phyloP scores from a whole-genome alignment of 2,797 vertebrate genomes.

The Sebastes vulpes region DNA sequence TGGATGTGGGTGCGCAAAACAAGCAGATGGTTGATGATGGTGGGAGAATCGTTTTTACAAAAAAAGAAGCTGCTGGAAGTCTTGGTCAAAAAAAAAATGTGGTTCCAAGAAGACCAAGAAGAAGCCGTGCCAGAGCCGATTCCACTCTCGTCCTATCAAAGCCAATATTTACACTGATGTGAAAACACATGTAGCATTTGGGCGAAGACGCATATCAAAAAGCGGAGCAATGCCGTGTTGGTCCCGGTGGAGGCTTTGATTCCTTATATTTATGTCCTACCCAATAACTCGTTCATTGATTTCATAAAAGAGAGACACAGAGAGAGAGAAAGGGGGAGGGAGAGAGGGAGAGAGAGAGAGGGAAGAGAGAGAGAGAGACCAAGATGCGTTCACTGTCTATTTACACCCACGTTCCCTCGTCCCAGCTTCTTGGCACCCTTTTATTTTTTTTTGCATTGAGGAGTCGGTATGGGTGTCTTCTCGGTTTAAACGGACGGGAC shows the following conservation, averaged over 20 bases:
- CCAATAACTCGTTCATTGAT: conserved; percentile 87
- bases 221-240: conserved; percentile 74
- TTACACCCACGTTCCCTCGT: conserved; percentile 88
- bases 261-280: conserved; percentile 84
- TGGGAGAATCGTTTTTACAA: conserved; percentile 51
- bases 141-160: conserved; percentile 80
- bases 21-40: conserved; percentile 53
- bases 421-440: conserved; percentile 87
- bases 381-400: conserved; percentile 84
- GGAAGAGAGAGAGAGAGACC: conserved; percentile 73
- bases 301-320: conserved; percentile 80
- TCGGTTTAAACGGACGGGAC: conserved; percentile 97
- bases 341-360: conserved; percentile 53
- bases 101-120: conserved; percentile 77
- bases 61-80: conserved; percentile 66
- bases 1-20: conserved; percentile 55
- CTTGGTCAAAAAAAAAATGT: conserved; percentile 69
- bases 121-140: conserved; percentile 68
- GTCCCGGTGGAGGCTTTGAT: conserved; percentile 84
- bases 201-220: conserved; percentile 84
- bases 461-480: conserved; percentile 96
- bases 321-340: conserved; percentile 58
- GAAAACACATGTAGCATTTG: conserved; percentile 85
- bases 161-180: conserved; percentile 84
- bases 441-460: conserved; percentile 95